Conservation (phyloP, 2,113 vertebrate species). For the Phalacrocorax pelagicus region DNA sequence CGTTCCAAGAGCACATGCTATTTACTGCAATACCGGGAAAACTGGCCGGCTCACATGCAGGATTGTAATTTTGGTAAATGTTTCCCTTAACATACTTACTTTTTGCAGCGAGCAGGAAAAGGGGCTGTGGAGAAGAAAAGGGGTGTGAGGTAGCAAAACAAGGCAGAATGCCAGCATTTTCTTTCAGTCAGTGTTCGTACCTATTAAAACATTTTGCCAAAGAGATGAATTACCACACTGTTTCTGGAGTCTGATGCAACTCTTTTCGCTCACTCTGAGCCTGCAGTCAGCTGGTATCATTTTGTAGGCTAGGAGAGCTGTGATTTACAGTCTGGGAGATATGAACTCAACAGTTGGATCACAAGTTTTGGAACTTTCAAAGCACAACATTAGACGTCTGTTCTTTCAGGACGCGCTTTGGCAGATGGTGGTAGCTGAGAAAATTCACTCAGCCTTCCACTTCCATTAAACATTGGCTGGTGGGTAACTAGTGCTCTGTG, state of each 20-base stretch:
- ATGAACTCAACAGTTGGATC: background rate
- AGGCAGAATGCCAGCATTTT: background rate
- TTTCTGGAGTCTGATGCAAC: constrained; percentile 7
- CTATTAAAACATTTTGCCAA: constrained; percentile 7
- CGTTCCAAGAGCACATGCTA: constrained; percentile 19
- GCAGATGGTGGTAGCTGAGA: background rate
- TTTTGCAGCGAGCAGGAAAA: background rate
- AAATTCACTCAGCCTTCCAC: background rate
- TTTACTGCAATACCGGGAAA: background rate
- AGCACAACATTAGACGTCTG: background rate
- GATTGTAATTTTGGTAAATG: constrained; percentile 22
- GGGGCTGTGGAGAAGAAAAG: background rate
- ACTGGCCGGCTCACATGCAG: constrained; percentile 18
- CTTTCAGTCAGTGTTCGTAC: background rate
- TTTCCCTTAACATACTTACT: background rate
- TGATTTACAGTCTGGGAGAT: background rate
- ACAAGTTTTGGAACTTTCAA: background rate
- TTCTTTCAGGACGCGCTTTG: background rate
- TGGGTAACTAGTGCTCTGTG: background rate
- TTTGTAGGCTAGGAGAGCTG: background rate
- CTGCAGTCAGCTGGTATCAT: constrained; percentile 14
- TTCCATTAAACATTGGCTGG: background rate
- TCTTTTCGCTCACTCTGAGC: background rate
- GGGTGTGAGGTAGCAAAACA: background rate
- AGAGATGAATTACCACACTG: constrained; percentile 29